Percentiles rank a stretch among this genome's conserved stretches.
phyloP scores from a whole-genome alignment of 2,113 vertebrate species.

The Megaceryle torquata region DNA sequence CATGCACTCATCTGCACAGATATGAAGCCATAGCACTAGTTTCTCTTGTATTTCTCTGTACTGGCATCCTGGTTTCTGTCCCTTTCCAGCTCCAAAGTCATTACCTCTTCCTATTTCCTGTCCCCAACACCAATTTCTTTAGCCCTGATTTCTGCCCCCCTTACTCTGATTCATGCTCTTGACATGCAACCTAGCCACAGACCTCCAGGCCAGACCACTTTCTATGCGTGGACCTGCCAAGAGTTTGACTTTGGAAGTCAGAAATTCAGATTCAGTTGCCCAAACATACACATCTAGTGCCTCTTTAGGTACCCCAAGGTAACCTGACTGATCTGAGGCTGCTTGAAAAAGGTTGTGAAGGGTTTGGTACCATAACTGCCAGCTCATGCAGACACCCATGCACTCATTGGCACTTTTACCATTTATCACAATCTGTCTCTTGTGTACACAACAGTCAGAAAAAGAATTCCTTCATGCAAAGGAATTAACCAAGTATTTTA shows the following conservation, averaged over 20 bases:
- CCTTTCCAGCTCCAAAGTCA: background rate
- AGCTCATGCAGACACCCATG: background rate
- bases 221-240: background rate
- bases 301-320: background rate
- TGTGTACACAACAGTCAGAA: background rate
- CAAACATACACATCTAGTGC: background rate
- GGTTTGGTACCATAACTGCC: background rate
- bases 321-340: background rate
- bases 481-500: background rate
- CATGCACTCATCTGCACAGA: background rate
- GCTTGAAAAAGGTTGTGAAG: background rate
- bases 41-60: background rate
- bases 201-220: background rate
- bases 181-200: background rate
- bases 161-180: background rate
- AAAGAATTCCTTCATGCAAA: background rate
- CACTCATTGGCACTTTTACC: background rate
- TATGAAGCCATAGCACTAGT: background rate
- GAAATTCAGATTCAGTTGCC: background rate
- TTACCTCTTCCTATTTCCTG: background rate
- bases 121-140: background rate
- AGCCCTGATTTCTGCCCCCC: background rate
- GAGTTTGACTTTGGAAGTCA: background rate
- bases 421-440: background rate
- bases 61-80: background rate